Evolutionary conservation across 2,113 vertebrate genomes (phyloP).

Genomic region (Calcarius ornatus): DNA sequence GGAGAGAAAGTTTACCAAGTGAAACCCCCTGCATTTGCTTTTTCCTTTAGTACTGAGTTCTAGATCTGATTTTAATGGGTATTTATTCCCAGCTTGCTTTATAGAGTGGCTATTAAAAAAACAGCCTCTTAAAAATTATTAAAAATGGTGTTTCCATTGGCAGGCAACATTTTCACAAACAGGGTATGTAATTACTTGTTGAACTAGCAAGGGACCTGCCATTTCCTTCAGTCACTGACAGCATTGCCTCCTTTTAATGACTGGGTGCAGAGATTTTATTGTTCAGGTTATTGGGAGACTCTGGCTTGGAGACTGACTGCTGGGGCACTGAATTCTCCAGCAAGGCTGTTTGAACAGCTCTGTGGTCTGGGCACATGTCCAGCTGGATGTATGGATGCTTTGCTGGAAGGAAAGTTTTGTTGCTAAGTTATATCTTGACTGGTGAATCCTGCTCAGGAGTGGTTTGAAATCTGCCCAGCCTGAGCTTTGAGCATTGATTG

Average conservation of each 20-base stretch:
- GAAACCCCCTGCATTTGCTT: background rate
- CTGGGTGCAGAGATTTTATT: background rate
- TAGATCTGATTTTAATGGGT: background rate
- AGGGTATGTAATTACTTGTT: background rate
- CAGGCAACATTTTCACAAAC: background rate
- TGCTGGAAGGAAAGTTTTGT: background rate
- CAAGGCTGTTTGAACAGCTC: background rate
- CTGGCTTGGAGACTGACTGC: background rate
- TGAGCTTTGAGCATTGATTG: background rate
- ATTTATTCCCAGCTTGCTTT: slow-evolving; percentile 17
- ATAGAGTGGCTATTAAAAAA: slow-evolving; percentile 11
- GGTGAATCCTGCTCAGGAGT: background rate
- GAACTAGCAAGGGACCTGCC: background rate
- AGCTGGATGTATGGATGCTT: background rate
- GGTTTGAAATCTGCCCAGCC: background rate
- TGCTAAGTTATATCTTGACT: background rate
- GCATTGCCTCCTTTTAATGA: background rate
- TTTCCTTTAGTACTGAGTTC: background rate
- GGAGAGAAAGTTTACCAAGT: background rate
- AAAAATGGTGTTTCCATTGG: slow-evolving; percentile 18
- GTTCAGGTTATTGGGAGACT: background rate
- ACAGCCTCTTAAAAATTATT: background rate
- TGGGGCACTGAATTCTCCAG: background rate
- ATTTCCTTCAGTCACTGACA: background rate
- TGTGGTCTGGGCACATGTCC: background rate